Percentiles rank a stretch among this genome's conserved stretches.
Evolutionary conservation across 2,113 vertebrate species (phyloP).

Genomic region (Chionomys nivalis): DNA sequence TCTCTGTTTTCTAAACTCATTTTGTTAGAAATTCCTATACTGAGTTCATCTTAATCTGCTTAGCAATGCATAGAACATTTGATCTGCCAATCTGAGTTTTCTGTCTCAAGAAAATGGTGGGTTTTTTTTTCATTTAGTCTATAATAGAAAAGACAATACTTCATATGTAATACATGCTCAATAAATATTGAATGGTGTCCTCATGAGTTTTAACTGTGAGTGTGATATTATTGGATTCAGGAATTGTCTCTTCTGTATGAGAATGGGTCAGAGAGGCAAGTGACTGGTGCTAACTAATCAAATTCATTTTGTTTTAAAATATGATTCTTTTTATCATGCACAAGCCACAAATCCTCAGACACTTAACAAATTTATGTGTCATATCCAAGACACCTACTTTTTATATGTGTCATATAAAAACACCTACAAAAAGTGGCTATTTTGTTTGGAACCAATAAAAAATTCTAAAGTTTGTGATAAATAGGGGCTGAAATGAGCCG

Average conservation of each 20-base stretch:
- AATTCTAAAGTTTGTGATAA: neutral
- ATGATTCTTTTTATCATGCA: neutral
- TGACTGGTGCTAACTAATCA: neutral
- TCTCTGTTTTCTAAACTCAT: constrained; percentile 43
- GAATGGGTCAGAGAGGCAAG: neutral
- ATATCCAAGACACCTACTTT: neutral
- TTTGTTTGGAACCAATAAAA: no score
- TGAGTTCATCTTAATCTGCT: neutral
- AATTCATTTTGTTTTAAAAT: constrained; percentile 39
- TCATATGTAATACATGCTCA: constrained; percentile 51
- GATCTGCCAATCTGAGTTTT: constrained; percentile 33
- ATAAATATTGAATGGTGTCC: constrained; percentile 40
- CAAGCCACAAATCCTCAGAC: neutral
- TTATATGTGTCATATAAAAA: neutral
- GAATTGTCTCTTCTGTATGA: constrained; percentile 33
- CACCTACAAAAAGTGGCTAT: neutral
- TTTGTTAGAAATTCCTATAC: constrained; percentile 15
- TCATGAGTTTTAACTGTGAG: constrained; percentile 52
- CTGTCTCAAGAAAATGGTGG: neutral
- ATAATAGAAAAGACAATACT: constrained; percentile 12
- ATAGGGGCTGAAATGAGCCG: neutral
- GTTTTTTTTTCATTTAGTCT: neutral
- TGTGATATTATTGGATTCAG: constrained; percentile 3
- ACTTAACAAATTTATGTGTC: neutral
- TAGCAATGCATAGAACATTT: neutral